Evolutionary conservation across 2,888 invertebrate genomes (phyloP), one percentile per base, ranked within the genome.

Genomic region (Epinotia bilunana): DNA sequence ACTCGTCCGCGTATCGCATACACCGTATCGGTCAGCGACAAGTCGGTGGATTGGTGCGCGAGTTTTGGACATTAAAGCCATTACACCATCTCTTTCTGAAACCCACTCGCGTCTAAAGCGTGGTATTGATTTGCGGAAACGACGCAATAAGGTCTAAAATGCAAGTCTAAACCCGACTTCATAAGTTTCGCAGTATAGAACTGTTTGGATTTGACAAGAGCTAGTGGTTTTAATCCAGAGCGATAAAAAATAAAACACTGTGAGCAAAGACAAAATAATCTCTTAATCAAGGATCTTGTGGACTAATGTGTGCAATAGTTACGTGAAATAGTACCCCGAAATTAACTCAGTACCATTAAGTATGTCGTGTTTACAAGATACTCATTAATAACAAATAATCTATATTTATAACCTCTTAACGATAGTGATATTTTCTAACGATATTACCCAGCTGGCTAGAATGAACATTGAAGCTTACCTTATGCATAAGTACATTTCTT

Each of bases 371-470:
- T 62, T 70, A 72, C 46, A 71, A 23, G 75, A 75, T 75, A 72
- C 75, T 75, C 75, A 76, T 65, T 68, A 62, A 76, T 69, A 73
- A 69, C 63, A 70, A 73, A 64, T 80, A 81, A 77, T 77, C 80
- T 88, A 85, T 89, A 89, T 90, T 92, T 92, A 91, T 91, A 88
- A 90, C 90, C 87, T 85, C 83, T 82, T 82, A 88, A 87, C 84
- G 85, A 83, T 87, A 86, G 91, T 91, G 91, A 92, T 93, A 93
- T 92, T 92, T 92, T 92, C 87, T 90, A 74, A 90, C 83, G 86
- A 87, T 90, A 88, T 87, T 88, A 86, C 84, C 86, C 83, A 86
- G 84, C 80, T 82, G 81, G 82, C 85, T 85, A 82, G 86, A 85
- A 83, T 83, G 81, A 64, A 80, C 80, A 78, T 85, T 86, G 84